A percentile compares a stretch with the other conserved stretches of the same genome.
Conservation (phyloP, 2,888 invertebrate species). For the Plagiodera versicolora region DNA sequence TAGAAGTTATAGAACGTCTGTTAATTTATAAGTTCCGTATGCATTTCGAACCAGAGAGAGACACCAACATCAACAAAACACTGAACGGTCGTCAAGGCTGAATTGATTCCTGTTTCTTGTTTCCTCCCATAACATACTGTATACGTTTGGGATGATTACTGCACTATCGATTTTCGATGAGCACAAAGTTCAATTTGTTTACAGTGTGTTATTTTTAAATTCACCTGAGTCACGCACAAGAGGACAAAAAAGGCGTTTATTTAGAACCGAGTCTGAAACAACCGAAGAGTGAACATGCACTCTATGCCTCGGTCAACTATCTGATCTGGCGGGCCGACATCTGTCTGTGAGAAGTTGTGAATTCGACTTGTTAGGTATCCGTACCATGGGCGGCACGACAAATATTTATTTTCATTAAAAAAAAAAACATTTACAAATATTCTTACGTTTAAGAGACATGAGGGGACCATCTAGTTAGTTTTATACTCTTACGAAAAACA, state of each 20-base stretch:
- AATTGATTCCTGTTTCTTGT: conserved; percentile 2
- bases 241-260: not conserved
- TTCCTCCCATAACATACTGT: not conserved
- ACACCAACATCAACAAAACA: conserved; percentile 9
- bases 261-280: not conserved
- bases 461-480: no score
- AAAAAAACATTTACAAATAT: no score
- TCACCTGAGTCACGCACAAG: not conserved
- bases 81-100: conserved; percentile 4
- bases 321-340: not conserved
- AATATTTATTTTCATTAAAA: no score
- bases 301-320: not conserved
- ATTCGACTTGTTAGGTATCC: not conserved
- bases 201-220: not conserved
- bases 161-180: not conserved
- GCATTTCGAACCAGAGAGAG: not conserved
- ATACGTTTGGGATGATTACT: not conserved
- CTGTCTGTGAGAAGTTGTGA: conserved; percentile 8
- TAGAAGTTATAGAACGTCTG: no score
- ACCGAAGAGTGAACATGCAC: not conserved
- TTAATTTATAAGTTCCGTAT: no score
- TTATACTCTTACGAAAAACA: no score
- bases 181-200: not conserved
- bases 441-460: no score
- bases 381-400: not conserved